phyloP scores from a whole-genome alignment of 2,888 invertebrate species.

The Drosophila setosimentum region DNA sequence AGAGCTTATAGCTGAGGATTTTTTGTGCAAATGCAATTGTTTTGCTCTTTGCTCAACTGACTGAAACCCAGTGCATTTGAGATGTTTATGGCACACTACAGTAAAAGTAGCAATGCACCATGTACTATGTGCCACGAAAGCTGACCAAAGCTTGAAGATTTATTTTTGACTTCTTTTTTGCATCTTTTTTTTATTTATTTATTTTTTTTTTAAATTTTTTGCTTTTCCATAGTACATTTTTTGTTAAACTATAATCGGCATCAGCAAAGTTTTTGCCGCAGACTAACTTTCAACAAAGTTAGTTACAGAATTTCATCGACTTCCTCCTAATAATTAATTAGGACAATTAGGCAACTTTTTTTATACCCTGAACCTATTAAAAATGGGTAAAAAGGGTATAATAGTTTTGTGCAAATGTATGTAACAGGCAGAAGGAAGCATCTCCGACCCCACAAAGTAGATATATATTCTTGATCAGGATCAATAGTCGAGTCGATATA shows the following conservation, averaged over 20 bases:
- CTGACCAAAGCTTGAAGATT: not conserved
- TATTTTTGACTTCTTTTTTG: not conserved
- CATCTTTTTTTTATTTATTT: too few species aligned
- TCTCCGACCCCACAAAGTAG: too few species aligned
- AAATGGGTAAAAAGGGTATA: too few species aligned
- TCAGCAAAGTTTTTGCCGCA: not conserved
- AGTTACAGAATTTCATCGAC: not conserved
- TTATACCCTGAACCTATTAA: too few species aligned
- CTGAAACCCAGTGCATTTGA: not conserved
- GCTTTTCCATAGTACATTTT: not conserved
- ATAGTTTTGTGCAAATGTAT: too few species aligned
- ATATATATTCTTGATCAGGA: too few species aligned
- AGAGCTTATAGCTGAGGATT: not conserved
- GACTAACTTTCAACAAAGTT: not conserved
- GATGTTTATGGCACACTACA: not conserved
- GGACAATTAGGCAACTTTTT: not conserved
- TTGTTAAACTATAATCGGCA: not conserved
- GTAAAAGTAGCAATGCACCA: not conserved
- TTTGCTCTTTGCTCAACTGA: not conserved
- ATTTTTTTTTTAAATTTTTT: not conserved
- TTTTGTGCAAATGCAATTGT: not conserved
- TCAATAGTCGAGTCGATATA: too few species aligned
- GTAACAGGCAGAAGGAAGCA: too few species aligned
- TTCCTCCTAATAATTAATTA: not conserved
- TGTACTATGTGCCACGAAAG: constrained; percentile 2